Base-by-base conservation (phyloP, 35 echinoderm and acorn worm genomes). In the Eucidaris tribuloides region DNA sequence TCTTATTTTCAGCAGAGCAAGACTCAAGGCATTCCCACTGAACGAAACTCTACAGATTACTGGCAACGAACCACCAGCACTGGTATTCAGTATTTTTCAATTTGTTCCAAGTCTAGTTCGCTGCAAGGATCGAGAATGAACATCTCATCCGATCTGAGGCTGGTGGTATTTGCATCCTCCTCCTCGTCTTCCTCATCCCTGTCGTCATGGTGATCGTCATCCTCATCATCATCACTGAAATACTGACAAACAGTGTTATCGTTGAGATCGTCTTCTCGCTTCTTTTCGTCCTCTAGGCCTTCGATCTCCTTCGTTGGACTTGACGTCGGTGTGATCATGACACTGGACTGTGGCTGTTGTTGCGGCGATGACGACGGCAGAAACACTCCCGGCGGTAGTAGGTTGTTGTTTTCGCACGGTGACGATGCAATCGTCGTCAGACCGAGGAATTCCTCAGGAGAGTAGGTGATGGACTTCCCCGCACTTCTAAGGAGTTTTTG, bases 291-390 rank as follows among this genome's bases (percentile, higher is more conserved):
- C 37, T 46, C 24, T 39, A 41, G 42, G 15, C 63, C 60, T 28
- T 55, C 50, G 46, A 80, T 58, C 37, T 93, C 91, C 41, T 82
- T 80, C 7, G 87, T 90, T 1, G 92, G 92, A 82, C 92, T 94
- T n/a, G 81, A 89, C 76, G 92, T 89, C 14, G 92, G 92, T 23
- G 92, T 94, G 81, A 94, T 90, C 92, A 94, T 89, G 50, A 94
- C 78, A 35, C 91, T 89, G 27, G 76, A 88, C 20, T 78, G 58
- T 22, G 80, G 85, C 14, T 68, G 68, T 2, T 71, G 65, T 3
- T 61, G 58, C 14, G 80, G 68, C 3, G 87, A 89, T 56, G 66
- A 50, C n/a, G 46, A 43, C 46, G 81, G 35, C 2, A 44, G 34
- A 22, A 44, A 44, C n/a, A 36, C 35, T 23, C 63, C 65, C 25